Percentiles rank a stretch among this genome's conserved stretches.
Conservation (phyloP, 1,140 invertebrate species). For the Samia ricini region DNA sequence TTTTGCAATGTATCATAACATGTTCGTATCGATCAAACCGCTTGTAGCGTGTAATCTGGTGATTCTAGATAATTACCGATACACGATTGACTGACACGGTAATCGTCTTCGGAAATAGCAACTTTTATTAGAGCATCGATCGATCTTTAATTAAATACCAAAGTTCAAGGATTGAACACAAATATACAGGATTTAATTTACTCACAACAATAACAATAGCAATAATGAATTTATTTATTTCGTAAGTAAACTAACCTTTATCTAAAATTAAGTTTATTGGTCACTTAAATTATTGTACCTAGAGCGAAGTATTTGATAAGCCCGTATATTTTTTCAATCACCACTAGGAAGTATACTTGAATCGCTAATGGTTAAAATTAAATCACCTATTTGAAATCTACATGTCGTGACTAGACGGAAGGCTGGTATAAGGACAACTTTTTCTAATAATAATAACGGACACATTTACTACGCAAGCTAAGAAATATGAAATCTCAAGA, state of each 20-base stretch:
- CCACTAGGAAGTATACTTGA: background rate
- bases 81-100: slow-evolving; percentile 48
- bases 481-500: too few species aligned
- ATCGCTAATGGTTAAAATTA: background rate
- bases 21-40: slow-evolving; percentile 46
- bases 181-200: too few species aligned
- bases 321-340: background rate
- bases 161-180: too few species aligned
- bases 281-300: too few species aligned
- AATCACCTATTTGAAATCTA: background rate
- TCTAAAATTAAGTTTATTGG: too few species aligned
- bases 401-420: background rate
- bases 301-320: background rate
- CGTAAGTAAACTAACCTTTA: too few species aligned
- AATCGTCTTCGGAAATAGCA: slow-evolving; percentile 42
- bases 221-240: too few species aligned
- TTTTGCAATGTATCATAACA: background rate
- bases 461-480: too few species aligned
- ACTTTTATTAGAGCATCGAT: slow-evolving; percentile 11
- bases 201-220: too few species aligned
- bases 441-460: too few species aligned
- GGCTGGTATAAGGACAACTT: background rate
- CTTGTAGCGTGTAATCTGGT: slow-evolving; percentile 36
- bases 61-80: slow-evolving; percentile 38
- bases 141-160: too few species aligned